Base-by-base conservation (phyloP, 2,888 invertebrate genomes). In the Dasysyrphus tricinctus region DNA sequence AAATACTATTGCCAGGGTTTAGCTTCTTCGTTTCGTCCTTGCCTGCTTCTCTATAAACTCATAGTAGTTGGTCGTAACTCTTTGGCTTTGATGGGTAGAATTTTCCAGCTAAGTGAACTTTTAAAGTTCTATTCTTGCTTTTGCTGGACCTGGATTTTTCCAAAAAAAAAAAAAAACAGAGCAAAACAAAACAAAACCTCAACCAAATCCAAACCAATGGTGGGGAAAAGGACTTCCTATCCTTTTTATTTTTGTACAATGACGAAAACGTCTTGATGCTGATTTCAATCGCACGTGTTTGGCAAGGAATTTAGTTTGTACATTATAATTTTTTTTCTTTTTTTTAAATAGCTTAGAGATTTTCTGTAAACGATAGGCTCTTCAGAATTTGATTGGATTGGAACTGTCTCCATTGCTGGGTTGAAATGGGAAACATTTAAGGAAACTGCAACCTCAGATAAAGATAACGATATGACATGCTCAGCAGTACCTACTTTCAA, bases 371-470 rank as follows among this genome's bases (percentile, higher is more conserved):
- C 78, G 86, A 86, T 86, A 86, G 86, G 67, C 70, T 59, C 59
- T 42, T 80, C n/a, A 51, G 51, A 51, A 81, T 75, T 67, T 73
- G 70, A 70, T 56, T 74, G 69, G 59, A 61, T 57, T 19, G 49
- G 32, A 3, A 14, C 9, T n/a, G 5, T 5, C 56, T 44, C 0
- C 5, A 11, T 57, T 24, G n/a, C 3, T 24, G 44, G 9, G 19
- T 9, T 8, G 24, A 32, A 37, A 32, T 44, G 8, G 34, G 39
- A 5, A 39, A 44, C 57, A 14, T 59, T 78, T 47, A 56, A 16
- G 65, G 47, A 76, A 86, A 86, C 78, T 86, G 86, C 82, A 86
- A 86, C 86, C 86, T 75, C 86, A 86, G 86, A 86, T 86, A 86
- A 82, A 79, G 78, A 74, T 75, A 86, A 54, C 51, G 78, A 79